These are phyloP conservation scores for Heterodera carotae DNA, from an alignment of 1,140 invertebrate genomes.

Conservation along the genomic window DNA sequence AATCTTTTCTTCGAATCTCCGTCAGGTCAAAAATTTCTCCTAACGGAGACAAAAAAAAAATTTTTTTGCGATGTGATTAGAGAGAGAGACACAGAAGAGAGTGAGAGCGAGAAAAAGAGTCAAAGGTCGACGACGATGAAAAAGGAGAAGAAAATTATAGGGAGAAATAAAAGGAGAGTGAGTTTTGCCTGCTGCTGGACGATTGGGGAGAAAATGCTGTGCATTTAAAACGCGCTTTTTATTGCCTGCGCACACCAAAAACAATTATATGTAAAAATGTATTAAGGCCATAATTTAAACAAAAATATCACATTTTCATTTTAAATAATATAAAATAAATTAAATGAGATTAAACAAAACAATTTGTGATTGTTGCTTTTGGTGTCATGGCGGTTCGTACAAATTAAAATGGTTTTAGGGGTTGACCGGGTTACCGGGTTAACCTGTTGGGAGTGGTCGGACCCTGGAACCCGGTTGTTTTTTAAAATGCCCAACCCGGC, in stretches of 20 bases:
- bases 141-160: slow-evolving; percentile 3
- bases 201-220: not conserved
- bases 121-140: not conserved
- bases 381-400: no score
- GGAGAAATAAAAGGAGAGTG: not conserved
- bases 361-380: no score
- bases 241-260: not conserved
- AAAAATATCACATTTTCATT: not conserved
- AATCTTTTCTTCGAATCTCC: not conserved
- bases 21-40: not conserved
- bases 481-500: no score
- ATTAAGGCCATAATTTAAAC: not conserved
- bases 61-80: not conserved
- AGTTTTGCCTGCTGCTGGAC: no score
- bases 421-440: no score
- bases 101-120: not conserved
- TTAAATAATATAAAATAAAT: no score
- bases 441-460: no score
- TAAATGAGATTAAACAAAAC: no score
- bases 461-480: no score
- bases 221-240: not conserved
- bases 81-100: no score
- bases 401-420: no score
- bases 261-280: no score
- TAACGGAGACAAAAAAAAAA: not conserved